Base-by-base conservation (phyloP, 2,113 vertebrate species). In the Austrofundulus limnaeus region DNA sequence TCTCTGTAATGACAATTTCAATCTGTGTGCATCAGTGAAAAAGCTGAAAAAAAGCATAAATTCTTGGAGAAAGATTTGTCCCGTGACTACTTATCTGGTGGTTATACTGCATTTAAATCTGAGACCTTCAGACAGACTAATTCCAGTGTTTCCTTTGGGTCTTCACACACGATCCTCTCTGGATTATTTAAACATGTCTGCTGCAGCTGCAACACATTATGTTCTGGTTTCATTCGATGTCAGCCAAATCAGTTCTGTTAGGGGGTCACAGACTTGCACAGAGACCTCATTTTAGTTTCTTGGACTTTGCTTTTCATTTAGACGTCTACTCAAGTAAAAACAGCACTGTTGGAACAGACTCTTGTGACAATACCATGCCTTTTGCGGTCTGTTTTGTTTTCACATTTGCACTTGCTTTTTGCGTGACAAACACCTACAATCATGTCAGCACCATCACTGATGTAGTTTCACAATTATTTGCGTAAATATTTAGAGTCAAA, bases 111-210 rank as follows among this genome's bases (percentile, higher is more conserved):
- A 61, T 64, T 48, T 83, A 68, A 61, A 47, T 53, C 55, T 66
- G 51, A 72, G 67, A 66, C 46, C 34, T 37, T 49, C 53, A 45
- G 69, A 76, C 41, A 63, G 69, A 60, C 54, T 56, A 49, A 64
- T 75, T 72, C 20, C 48, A 66, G 69, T 61, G 65, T 83, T 78
- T 79, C 66, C 59, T 71, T 66, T 84, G 63, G 43, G 51, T 72
- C 21, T 71, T 77, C 54, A 53, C 48, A 39, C 56, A 38, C 16
- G 38, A 77, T 79, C 25, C 53, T 69, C 50, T 69, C 16, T 47
- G 62, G 53, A 60, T 43, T 52, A 50, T 34, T 70, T 77, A 24
- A 34, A 37, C 45, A 71, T 67, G 45, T 67, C 45, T 38, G 24
- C 61, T 51, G 50, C 75, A 85, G 65, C 70, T 85, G 71, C 76